Evolutionary conservation across 2,888 invertebrate genomes (phyloP).

Genomic region (Serrognathus titanus): DNA sequence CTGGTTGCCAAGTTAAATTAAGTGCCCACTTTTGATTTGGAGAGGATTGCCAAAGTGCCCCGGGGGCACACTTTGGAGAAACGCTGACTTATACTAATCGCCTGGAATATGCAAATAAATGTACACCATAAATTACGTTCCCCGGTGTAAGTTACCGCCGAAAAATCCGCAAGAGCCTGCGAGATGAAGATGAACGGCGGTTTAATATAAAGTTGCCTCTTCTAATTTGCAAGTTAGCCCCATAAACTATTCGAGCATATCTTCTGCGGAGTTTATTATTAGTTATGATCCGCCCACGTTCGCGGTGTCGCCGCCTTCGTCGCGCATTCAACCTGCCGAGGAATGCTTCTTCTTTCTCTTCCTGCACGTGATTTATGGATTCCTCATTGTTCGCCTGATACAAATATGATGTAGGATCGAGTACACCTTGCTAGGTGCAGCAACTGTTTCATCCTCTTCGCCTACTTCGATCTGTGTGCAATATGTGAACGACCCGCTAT

Average conservation of each 20-base stretch:
- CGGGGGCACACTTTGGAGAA: too few species aligned
- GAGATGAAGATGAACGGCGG: background rate
- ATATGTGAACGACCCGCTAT: constrained; percentile 6
- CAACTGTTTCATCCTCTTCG: constrained; percentile 21
- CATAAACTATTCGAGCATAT: constrained; percentile 12
- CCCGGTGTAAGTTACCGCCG: too few species aligned
- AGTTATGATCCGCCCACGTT: constrained; percentile 17
- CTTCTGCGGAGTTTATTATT: constrained; percentile 17
- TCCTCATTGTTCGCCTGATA: constrained; percentile 21
- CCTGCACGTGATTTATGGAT: constrained; percentile 23
- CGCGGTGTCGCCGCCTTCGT: constrained; percentile 20
- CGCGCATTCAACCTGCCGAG: constrained; percentile 22
- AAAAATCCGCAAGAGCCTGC: too few species aligned
- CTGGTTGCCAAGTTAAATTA: too few species aligned
- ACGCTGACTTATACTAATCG: too few species aligned
- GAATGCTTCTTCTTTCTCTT: constrained; percentile 24
- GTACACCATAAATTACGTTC: too few species aligned
- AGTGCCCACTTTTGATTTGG: too few species aligned
- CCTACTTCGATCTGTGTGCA: constrained; percentile 8
- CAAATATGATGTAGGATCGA: constrained; percentile 21
- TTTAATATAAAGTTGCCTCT: constrained; percentile 1
- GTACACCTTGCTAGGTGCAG: constrained; percentile 24
- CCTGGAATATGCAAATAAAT: too few species aligned
- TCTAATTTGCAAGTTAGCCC: constrained; percentile 15
- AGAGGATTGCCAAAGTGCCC: too few species aligned